Conservation (phyloP, 2,797 vertebrate genomes). For the Micropoecilia bifurca region DNA sequence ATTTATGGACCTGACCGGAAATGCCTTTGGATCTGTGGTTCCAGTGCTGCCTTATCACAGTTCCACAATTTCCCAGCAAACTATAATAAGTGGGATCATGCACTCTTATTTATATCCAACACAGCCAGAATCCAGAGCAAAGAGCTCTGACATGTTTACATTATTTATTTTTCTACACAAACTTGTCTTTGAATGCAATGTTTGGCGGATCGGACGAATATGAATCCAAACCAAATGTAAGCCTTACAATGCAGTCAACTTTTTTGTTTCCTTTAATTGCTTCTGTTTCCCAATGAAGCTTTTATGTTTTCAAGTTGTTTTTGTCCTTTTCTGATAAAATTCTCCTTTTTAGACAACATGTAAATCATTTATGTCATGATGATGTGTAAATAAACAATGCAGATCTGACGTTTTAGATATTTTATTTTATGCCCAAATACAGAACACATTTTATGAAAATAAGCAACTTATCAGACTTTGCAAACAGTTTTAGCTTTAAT, state of each 20-base stretch:
- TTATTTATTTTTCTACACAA: constrained; percentile 73
- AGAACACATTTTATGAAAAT: neutral
- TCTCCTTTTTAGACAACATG: neutral
- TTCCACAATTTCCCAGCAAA: neutral
- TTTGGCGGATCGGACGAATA: neutral
- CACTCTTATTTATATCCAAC: constrained; percentile 37
- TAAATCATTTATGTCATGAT: neutral
- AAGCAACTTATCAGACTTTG: neutral
- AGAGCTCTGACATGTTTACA: constrained; percentile 60
- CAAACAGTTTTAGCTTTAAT: neutral
- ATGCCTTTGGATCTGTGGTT: neutral
- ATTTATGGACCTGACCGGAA: constrained; percentile 12
- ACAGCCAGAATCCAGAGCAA: constrained; percentile 31
- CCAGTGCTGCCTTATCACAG: neutral
- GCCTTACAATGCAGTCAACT: neutral
- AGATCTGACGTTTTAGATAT: constrained; percentile 5
- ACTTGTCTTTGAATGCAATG: constrained; percentile 10
- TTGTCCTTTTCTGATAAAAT: neutral
- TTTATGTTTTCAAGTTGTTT: neutral
- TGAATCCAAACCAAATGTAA: neutral
- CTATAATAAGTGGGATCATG: neutral
- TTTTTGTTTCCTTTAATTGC: neutral
- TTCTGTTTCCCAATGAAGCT: neutral
- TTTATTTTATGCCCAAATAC: neutral
- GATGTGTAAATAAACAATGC: neutral